Evolutionary conservation across 2,888 invertebrate genomes (phyloP).

Genomic region (Notodonta dromedarius): DNA sequence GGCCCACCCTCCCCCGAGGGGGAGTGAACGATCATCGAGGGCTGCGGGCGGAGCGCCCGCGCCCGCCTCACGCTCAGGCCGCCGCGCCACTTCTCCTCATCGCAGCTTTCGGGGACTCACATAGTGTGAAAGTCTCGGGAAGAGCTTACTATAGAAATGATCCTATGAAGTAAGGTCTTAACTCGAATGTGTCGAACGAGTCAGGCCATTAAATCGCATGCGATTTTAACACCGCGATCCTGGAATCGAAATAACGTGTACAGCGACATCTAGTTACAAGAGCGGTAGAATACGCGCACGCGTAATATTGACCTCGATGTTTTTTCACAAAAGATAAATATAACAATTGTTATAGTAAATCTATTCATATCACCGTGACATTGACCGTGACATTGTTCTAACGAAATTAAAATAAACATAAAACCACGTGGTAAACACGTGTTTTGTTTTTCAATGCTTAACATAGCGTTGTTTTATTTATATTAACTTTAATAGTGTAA

Average conservation of each 20-base stretch:
- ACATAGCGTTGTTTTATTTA: not conserved
- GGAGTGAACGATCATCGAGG: slow-evolving; percentile 15
- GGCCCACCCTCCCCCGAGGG: slow-evolving; percentile 11
- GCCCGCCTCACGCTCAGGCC: slow-evolving; percentile 7
- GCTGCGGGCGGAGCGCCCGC: slow-evolving; percentile 6
- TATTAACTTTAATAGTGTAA: too few species aligned
- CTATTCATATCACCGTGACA: too few species aligned
- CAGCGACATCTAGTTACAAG: not conserved
- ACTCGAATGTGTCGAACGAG: not conserved
- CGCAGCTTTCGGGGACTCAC: slow-evolving; percentile 6
- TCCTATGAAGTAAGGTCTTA: slow-evolving; percentile 3
- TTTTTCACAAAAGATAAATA: not conserved
- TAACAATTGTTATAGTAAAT: too few species aligned
- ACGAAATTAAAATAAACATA: not conserved
- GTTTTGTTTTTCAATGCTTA: not conserved
- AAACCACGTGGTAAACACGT: not conserved
- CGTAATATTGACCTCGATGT: not conserved
- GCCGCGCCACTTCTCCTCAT: slow-evolving; percentile 8
- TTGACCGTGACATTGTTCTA: not conserved
- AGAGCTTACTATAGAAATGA: slow-evolving; percentile 2
- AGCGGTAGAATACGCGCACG: not conserved
- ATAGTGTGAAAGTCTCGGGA: slow-evolving; percentile 1
- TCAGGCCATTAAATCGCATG: not conserved
- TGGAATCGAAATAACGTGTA: not conserved
- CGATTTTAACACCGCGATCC: not conserved